These are phyloP conservation scores for Lucifuga dentata DNA, from an alignment of 2,113 vertebrate species.

Conservation along the genomic window DNA sequence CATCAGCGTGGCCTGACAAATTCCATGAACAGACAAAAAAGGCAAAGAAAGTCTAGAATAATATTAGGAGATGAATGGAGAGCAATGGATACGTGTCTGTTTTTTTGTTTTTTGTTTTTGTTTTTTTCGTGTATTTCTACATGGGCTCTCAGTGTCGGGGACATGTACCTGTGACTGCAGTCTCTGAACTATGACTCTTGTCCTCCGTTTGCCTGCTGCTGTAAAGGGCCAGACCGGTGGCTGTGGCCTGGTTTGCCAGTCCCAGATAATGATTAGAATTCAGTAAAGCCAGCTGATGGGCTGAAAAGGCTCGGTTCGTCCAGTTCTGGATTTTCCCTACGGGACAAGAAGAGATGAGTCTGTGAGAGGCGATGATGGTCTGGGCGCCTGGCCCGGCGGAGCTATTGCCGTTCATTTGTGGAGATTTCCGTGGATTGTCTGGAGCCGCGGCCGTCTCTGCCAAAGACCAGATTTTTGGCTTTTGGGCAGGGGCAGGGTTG, in stretches of 20 bases:
- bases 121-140: no score
- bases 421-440: conserved; percentile 94
- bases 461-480: conserved; percentile 98
- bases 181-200: conserved; percentile 87
- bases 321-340: conserved; percentile 94
- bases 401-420: conserved; percentile 81
- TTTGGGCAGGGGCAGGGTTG: conserved; percentile 85
- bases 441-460: conserved; percentile 96
- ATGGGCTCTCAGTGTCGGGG: conserved; percentile 82
- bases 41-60: conserved; percentile 52
- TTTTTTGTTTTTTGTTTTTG: conserved; percentile 35
- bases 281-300: conserved; percentile 91
- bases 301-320: conserved; percentile 92
- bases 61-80: conserved; percentile 49
- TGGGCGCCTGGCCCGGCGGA: conserved; percentile 77
- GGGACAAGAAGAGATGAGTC: conserved; percentile 94
- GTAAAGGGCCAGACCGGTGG: conserved; percentile 86
- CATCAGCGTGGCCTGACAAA: conserved; percentile 64
- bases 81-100: conserved; percentile 62
- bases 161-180: conserved; percentile 91
- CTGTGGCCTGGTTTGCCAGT: conserved; percentile 86
- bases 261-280: conserved; percentile 94
- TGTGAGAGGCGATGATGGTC: conserved; percentile 85
- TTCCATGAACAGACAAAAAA: conserved; percentile 57
- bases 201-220: conserved; percentile 87